Conservation (phyloP, 2,888 invertebrate genomes). For the Ferdinandea cuprea region DNA sequence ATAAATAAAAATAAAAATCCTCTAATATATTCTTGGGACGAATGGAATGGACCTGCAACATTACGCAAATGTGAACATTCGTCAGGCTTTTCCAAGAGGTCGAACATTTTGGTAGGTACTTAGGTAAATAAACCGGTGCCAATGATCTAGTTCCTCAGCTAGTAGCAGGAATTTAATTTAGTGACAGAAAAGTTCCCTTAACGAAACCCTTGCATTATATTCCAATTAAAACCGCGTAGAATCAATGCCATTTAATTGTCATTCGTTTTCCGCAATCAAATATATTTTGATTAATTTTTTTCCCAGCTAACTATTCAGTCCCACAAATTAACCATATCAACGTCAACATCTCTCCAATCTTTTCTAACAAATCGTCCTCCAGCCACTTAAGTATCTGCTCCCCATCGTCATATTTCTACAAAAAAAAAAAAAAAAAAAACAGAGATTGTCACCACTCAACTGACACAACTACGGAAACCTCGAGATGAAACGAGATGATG, state of each 20-base stretch:
- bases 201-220: too few species aligned
- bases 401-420: constrained; percentile 1
- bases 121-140: too few species aligned
- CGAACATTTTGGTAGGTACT: too few species aligned
- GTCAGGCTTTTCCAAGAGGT: too few species aligned
- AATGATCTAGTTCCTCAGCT: too few species aligned
- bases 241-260: background rate
- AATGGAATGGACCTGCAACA: too few species aligned
- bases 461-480: constrained; percentile 42
- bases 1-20: too few species aligned
- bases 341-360: constrained; percentile 68
- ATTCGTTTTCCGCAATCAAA: background rate
- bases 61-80: too few species aligned
- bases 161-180: too few species aligned
- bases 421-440: constrained; percentile 30
- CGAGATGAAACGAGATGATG: background rate
- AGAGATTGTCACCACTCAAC: constrained; percentile 62
- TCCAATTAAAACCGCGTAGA: background rate
- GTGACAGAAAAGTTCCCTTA: too few species aligned
- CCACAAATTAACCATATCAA: constrained; percentile 73
- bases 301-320: constrained; percentile 14
- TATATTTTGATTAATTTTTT: background rate
- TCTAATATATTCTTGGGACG: too few species aligned
- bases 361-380: constrained; percentile 57
- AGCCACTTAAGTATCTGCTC: constrained; percentile 51